phyloP scores from a whole-genome alignment of 2,888 invertebrate species.

The Gortyna flavago region DNA sequence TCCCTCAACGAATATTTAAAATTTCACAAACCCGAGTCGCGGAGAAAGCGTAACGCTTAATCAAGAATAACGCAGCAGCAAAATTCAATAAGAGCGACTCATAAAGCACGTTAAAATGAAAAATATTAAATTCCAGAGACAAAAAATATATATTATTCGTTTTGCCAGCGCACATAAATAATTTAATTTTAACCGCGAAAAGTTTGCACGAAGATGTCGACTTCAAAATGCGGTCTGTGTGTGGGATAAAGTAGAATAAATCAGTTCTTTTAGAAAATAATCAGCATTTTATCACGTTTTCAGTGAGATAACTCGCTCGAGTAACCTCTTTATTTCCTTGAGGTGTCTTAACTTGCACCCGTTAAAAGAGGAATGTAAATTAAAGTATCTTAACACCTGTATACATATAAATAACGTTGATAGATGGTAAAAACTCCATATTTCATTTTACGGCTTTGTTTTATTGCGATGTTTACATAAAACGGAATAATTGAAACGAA shows the following conservation, averaged over 20 bases:
- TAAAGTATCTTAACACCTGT: conserved; percentile 38
- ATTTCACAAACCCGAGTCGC: conserved; percentile 71
- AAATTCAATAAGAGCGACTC: conserved; percentile 85
- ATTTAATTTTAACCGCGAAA: conserved; percentile 80
- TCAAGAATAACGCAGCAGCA: conserved; percentile 84
- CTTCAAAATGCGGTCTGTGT: conserved; percentile 63
- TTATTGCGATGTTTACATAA: conserved; percentile 53
- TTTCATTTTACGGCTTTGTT: conserved; percentile 47
- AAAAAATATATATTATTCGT: conserved; percentile 81
- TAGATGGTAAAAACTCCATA: conserved; percentile 49
- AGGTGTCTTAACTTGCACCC: conserved; percentile 54
- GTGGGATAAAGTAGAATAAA: conserved; percentile 69
- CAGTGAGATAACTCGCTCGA: conserved; percentile 44
- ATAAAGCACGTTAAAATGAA: conserved; percentile 86
- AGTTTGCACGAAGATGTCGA: conserved; percentile 65
- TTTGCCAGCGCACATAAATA: conserved; percentile 78
- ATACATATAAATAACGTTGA: conserved; percentile 32
- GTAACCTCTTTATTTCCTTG: conserved; percentile 54
- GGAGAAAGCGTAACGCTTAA: conserved; percentile 75
- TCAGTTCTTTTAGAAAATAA: conserved; percentile 70
- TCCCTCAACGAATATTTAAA: conserved; percentile 76
- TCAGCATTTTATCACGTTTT: conserved; percentile 62
- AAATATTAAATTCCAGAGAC: conserved; percentile 87
- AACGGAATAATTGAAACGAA: conserved; percentile 56
- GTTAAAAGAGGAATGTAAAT: conserved; percentile 56